Evolutionary conservation across 2,797 vertebrate species (phyloP), one percentile per base, ranked within the genome.

Genomic region (Chromobotia macracanthus): DNA sequence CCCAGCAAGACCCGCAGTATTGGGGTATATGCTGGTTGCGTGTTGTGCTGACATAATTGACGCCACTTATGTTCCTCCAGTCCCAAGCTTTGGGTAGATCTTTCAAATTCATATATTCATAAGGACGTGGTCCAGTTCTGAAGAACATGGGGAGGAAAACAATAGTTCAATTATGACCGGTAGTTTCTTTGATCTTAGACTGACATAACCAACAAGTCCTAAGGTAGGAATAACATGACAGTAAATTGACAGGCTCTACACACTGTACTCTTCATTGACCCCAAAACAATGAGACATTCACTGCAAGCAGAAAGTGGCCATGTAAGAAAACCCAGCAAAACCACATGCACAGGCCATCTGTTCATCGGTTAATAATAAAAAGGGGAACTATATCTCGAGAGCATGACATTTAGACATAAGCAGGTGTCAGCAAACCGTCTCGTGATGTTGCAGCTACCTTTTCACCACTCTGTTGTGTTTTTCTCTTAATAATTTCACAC

Each of bases 1-100:
- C 97, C 97, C 97, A 99, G 89, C 97, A 99, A 67, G 96, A 98
- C 3, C 97, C 97, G 8, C 97, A 99, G 92, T 99, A 99, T 91
- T 97, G 97, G 0, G 97, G 97, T 74, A 99, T 98, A 92, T 98
- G 97, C 90, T 99, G 97, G 91, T 98, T 99, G 48, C 97, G 93
- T 1, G 96, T 99, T 2, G 95, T 90, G 84, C 97, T 99, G 82
- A 87, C 95, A 0, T 91, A 99, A 86, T 98, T 99, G 81, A 89
- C 83, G 0, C 97, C 96, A 0, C 95, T 72, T 41, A 97, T 82
- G 28, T 94, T 96, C 80, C 97, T 92, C 97, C 97, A 99, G 91
- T 99, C 97, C 97, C 96, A 99, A 5, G 71, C 87, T 77, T 87
- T 85, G 13, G 97, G 97, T 46, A 99, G 87, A 1, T 91, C 88